Base-by-base conservation (phyloP, 2,113 vertebrate genomes). In the Stigmatopora nigra region DNA sequence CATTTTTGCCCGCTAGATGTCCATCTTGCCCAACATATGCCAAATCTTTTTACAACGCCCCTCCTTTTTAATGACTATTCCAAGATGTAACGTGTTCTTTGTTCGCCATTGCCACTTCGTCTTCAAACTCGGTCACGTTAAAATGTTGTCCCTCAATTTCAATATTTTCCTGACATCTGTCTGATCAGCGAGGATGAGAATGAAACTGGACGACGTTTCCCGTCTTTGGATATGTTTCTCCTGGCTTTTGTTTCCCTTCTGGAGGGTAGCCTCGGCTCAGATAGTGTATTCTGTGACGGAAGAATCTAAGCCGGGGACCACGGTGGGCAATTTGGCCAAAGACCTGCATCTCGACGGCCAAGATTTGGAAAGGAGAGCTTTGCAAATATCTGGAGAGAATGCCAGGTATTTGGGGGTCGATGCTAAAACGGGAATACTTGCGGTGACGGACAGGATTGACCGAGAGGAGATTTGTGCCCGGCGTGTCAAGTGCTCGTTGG, bases 371-470 rank as follows among this genome's bases (percentile, higher is more conserved):
- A 51, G 3, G 20, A 79, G 91, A 45, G 83, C 61, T 61, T 90
- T 92, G 67, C 80, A 84, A 48, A 88, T 94, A 46, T 90, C 90
- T 44, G 90, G 91, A 81, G 83, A 85, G 35, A 88, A 86, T 1
- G 78, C 80, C 55, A 85, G 75, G 49, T 84, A 87, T 79, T 88
- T 94, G 25, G 85, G 89, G 51, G 87, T 92, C 17, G 82, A 92
- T 68, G 57, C 76, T 9, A 86, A 91, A 49, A 92, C 88, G 1
- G 92, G 92, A 15, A 68, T 86, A 44, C 75, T 94, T 51, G 56
- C 84, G 59, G 78, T 93, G 62, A 90, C 84, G 60, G 89, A 92
- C 64, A 91, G 89, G 76, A 86, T 94, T 62, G 91, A 94, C 80
- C 80, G 92, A 59, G 92, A 94, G 58, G 76, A 85, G 67, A 72